Evolutionary conservation across 1,140 invertebrate genomes (phyloP).

Genomic region (Heliothis virescens): DNA sequence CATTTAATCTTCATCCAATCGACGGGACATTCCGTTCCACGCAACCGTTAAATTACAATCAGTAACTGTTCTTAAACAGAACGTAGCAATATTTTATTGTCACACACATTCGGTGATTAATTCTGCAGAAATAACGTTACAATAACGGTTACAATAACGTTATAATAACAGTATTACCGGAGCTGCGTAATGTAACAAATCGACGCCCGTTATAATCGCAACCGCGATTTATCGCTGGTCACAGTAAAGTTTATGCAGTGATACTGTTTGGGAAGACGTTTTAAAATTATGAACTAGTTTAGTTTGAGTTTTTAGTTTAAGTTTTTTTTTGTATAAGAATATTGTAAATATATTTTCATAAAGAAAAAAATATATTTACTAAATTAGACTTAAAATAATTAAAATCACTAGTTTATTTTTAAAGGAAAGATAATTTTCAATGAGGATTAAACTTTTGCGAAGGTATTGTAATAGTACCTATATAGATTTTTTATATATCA

Average conservation of each 20-base stretch:
- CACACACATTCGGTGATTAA: conserved; percentile 25
- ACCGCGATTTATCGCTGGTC: conserved; percentile 25
- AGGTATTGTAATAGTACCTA: no score
- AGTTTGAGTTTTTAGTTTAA: no score
- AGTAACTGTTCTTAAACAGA: conserved; percentile 14
- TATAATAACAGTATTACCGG: conserved; percentile 31
- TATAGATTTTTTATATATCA: no score
- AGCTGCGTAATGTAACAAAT: conserved; percentile 25
- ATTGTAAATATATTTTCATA: no score
- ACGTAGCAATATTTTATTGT: conserved; percentile 19
- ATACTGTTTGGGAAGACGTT: not conserved
- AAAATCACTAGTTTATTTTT: no score
- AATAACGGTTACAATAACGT: no score
- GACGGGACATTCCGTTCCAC: not conserved
- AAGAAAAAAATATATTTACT: no score
- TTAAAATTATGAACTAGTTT: no score
- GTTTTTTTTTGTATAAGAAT: no score
- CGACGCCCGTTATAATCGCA: conserved; percentile 25
- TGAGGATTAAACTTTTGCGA: no score
- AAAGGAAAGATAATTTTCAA: no score
- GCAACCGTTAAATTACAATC: not conserved
- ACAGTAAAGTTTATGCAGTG: not conserved
- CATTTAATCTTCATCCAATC: not conserved
- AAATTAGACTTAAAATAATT: no score
- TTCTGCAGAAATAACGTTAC: conserved; percentile 15